phyloP scores from a whole-genome alignment of 2,113 vertebrate species.

The Plecturocebus donacophilus region DNA sequence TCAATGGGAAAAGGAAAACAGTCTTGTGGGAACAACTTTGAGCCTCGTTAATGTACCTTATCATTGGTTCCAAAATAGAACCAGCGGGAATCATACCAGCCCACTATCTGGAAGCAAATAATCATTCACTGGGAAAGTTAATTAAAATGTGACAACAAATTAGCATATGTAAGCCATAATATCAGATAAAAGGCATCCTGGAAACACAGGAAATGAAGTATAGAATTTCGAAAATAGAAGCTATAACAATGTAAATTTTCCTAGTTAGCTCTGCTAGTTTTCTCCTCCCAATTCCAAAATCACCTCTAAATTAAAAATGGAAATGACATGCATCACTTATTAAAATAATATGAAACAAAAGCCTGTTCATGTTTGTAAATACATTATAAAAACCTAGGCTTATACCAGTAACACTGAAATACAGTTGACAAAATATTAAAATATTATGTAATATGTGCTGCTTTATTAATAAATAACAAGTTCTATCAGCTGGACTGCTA shows the following conservation, averaged over 20 bases:
- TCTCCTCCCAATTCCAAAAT: slow-evolving; percentile 30
- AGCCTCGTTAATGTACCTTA: slow-evolving; percentile 5
- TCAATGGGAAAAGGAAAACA: not conserved
- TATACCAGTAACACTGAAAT: slow-evolving; percentile 14
- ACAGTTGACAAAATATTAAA: not conserved
- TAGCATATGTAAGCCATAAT: slow-evolving; percentile 38
- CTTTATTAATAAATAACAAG: slow-evolving; percentile 37
- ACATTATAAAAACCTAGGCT: not conserved
- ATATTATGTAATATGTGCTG: not conserved
- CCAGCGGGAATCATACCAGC: not conserved
- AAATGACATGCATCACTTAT: slow-evolving; percentile 9
- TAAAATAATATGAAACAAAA: slow-evolving; percentile 55
- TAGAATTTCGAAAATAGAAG: slow-evolving; percentile 15
- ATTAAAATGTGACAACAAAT: slow-evolving; percentile 55
- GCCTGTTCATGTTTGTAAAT: slow-evolving; percentile 25
- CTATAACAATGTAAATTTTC: not conserved
- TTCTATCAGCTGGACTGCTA: not conserved
- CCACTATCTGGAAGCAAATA: slow-evolving; percentile 32
- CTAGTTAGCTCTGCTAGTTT: slow-evolving; percentile 22
- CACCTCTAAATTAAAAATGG: not conserved
- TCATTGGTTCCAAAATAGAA: slow-evolving; percentile 49
- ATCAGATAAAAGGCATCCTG: not conserved
- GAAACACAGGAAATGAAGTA: slow-evolving; percentile 37
- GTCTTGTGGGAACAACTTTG: not conserved
- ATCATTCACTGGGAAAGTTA: slow-evolving; percentile 58